Percentiles rank a stretch among this genome's conserved stretches.
Conservation (phyloP, 2,797 vertebrate species). For the Leontopithecus rosalia region DNA sequence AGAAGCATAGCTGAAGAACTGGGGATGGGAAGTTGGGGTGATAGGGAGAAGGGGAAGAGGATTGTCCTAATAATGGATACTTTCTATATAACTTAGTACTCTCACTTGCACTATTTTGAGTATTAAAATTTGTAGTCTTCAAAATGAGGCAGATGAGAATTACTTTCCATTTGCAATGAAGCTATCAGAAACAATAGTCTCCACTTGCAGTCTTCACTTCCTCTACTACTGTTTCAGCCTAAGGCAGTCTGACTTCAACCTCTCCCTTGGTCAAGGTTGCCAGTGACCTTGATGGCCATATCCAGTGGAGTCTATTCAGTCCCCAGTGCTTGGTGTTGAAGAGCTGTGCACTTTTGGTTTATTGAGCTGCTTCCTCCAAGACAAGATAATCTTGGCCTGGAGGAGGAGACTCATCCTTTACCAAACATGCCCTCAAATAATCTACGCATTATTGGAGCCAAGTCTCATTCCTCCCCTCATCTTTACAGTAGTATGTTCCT, state of each 20-base stretch:
- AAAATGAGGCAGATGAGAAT: slow-evolving; percentile 63
- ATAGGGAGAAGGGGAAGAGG: neutral
- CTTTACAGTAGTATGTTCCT: neutral
- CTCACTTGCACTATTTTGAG: slow-evolving; percentile 36
- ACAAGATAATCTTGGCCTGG: neutral
- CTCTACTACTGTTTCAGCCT: neutral
- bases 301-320: neutral
- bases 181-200: slow-evolving; percentile 17
- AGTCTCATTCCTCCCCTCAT: neutral
- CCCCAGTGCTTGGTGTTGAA: neutral
- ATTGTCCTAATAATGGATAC: slow-evolving; percentile 19
- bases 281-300: neutral
- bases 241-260: neutral
- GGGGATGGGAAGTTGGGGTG: neutral
- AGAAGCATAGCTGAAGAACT: neutral
- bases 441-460: neutral
- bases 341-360: neutral
- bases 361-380: neutral
- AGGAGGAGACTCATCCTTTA: neutral
- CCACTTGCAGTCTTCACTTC: neutral
- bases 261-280: neutral
- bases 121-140: slow-evolving; percentile 50
- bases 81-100: neutral
- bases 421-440: neutral
- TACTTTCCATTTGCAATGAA: slow-evolving; percentile 51